A percentile compares a stretch with the other conserved stretches of the same genome.
Conservation (phyloP, 2,113 vertebrate genomes). For the Chauna torquata region DNA sequence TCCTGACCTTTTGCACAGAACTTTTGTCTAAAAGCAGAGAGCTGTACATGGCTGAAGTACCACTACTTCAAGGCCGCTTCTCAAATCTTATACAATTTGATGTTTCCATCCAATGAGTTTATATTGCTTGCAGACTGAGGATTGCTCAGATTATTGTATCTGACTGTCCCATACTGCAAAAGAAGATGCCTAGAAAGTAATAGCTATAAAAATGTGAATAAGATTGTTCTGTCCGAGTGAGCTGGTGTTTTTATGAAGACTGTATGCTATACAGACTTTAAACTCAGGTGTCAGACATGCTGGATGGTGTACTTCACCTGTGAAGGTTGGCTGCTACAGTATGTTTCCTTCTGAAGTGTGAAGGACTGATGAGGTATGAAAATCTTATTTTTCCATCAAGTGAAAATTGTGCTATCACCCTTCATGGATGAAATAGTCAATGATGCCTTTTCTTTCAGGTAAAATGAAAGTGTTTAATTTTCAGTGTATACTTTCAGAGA, state of each 20-base stretch:
- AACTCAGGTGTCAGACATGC: neutral
- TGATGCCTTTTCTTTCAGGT: neutral
- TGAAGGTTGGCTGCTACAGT: neutral
- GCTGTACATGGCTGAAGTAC: rapidly evolving
- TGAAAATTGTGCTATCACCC: neutral
- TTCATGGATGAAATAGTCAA: neutral
- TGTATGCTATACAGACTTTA: neutral
- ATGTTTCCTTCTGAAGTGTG: neutral
- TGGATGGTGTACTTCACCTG: neutral
- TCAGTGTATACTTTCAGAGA: neutral
- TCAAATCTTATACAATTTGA: neutral
- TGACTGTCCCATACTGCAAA: neutral
- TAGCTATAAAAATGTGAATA: neutral
- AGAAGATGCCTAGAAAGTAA: neutral
- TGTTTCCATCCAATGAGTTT: neutral
- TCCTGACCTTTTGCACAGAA: neutral
- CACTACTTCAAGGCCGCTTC: neutral
- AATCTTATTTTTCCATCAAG: conserved; percentile 1
- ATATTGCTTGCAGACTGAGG: neutral
- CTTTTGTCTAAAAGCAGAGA: neutral
- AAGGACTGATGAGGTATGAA: neutral
- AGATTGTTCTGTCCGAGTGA: neutral
- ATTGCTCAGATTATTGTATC: neutral
- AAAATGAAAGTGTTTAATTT: neutral
- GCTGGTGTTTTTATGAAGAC: neutral